These are phyloP conservation scores for Garra rufa DNA, from an alignment of 2,113 vertebrate species.

Conservation along the genomic window DNA sequence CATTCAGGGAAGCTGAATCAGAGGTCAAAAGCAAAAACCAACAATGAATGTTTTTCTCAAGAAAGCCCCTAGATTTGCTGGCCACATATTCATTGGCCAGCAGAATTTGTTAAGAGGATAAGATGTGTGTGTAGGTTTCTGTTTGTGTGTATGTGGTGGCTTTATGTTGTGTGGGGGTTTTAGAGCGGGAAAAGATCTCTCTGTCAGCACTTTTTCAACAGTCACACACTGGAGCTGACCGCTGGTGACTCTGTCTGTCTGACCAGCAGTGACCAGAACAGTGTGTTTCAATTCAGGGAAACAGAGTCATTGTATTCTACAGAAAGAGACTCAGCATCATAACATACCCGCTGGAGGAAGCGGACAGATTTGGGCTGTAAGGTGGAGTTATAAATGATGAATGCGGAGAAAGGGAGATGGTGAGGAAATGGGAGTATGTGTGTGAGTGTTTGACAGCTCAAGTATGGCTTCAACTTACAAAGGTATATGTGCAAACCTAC, in stretches of 20 bases:
- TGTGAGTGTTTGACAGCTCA: conserved; percentile 21
- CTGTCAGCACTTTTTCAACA: conserved; percentile 37
- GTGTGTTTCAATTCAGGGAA: conserved; percentile 36
- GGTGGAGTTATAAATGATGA: background rate
- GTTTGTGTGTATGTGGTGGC: background rate
- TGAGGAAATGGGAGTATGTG: background rate
- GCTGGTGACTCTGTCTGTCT: conserved; percentile 2
- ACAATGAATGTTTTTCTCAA: background rate
- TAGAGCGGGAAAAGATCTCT: background rate
- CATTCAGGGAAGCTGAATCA: conserved; percentile 5
- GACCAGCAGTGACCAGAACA: background rate
- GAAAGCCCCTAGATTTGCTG: conserved; percentile 9
- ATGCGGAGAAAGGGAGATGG: background rate
- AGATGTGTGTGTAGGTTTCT: background rate
- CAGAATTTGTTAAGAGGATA: conserved; percentile 12
- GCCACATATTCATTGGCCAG: background rate
- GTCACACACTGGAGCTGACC: conserved; percentile 13
- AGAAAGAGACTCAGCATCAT: background rate
- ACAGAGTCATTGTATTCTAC: conserved; percentile 11
- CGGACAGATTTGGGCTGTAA: background rate
- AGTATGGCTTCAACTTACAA: background rate
- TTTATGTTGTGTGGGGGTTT: conserved; percentile 7
- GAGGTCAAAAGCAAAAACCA: background rate
- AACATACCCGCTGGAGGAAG: background rate
- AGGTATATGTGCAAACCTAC: background rate